phyloP scores from a whole-genome alignment of 2,797 vertebrate species.

The Parauchenoglanis ngamensis region DNA sequence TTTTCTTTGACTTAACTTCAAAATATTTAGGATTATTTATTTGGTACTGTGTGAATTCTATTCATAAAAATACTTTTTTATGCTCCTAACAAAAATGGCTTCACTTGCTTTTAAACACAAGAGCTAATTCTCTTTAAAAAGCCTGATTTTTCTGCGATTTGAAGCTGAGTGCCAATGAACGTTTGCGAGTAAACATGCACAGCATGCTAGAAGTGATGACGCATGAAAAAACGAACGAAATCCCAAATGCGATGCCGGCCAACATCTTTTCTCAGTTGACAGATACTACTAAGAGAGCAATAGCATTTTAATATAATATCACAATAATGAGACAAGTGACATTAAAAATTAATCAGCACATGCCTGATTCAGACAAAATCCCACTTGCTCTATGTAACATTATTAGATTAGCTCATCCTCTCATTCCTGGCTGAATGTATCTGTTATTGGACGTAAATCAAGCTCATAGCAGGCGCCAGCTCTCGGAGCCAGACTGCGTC shows the following conservation, averaged over 20 bases:
- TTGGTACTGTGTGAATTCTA: background rate
- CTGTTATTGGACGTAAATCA: conserved; percentile 10
- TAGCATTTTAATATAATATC: background rate
- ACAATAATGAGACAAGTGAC: background rate
- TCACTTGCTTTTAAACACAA: background rate
- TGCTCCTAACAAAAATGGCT: background rate
- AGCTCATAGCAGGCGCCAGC: background rate
- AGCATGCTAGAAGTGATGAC: conserved; percentile 8
- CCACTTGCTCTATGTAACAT: background rate
- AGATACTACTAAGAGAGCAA: background rate
- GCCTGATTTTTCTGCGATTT: no score
- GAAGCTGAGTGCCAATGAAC: background rate
- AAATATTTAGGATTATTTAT: background rate
- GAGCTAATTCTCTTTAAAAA: background rate
- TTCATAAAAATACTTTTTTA: background rate
- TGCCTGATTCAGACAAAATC: background rate
- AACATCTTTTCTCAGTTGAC: background rate
- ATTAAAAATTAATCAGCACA: conserved; percentile 1
- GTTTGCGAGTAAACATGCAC: background rate
- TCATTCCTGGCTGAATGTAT: conserved; percentile 5
- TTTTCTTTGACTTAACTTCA: background rate
- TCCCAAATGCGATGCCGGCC: background rate
- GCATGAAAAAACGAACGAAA: background rate
- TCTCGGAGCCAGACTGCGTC: conserved; percentile 33
- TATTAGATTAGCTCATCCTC: conserved; percentile 11